Evolutionary conservation across 2,113 vertebrate species (phyloP), one percentile per base, ranked within the genome.

Genomic region (Dromiciops gliroides): DNA sequence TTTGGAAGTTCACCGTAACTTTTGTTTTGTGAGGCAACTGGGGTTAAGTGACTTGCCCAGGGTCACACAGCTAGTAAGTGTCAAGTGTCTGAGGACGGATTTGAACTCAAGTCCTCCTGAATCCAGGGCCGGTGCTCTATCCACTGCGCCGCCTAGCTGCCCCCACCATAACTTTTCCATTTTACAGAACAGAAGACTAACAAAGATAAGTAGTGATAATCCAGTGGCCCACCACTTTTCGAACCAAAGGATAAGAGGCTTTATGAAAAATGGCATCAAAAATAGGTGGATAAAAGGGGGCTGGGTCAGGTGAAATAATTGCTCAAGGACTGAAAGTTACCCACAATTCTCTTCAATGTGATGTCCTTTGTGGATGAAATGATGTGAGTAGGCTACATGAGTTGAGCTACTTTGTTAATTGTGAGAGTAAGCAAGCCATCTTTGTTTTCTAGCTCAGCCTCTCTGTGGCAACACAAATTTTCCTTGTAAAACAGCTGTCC

Each of bases 131-230:
- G n/a, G n/a, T n/a, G n/a, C n/a, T n/a, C n/a, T n/a, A n/a, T n/a
- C n/a, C n/a, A n/a, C n/a, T n/a, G n/a, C n/a, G n/a, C n/a, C n/a
- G n/a, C n/a, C n/a, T n/a, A n/a, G n/a, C n/a, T n/a, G n/a, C n/a
- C n/a, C n/a, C n/a, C n/a, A n/a, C n/a, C n/a, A n/a, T n/a, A n/a
- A n/a, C n/a, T n/a, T 75, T 37, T n/a, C 92, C 0, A 52, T 89
- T 95, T 93, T 89, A 60, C 90, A 91, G 5, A 2, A 50, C 23
- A 67, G 16, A 11, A 37, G 90, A 93, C 91, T 95, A 75, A 91
- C 1, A 51, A 3, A 22, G 4, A 28, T 91, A 75, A 28, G 23
- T 94, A 48, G 53, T 94, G 7, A 3, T 60, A 93, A 3, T 93
- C 24, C 50, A 93, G 26, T 51, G 93, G 12, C 23, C 24, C 50